Evolutionary conservation across 2,797 vertebrate species (phyloP), one percentile per base, ranked within the genome.

Genomic region (Ciconia nigra): DNA sequence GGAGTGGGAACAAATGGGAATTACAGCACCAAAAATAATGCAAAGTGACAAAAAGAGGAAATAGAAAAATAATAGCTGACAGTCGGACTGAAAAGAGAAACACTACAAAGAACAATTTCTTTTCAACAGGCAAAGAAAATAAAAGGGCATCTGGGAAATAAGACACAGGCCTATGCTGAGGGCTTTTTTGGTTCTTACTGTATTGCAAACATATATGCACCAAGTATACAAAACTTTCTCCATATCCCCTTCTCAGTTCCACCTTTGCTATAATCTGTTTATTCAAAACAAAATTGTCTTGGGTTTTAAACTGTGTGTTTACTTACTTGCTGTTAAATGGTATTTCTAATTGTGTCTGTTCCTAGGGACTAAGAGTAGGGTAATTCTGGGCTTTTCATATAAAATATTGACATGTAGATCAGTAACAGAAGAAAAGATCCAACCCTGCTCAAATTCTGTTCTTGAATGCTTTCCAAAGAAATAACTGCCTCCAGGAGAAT

Each of bases 11-110:
- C 98, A 98, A 99, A 99, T 99, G 98, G 98, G 99, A 99, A 99
- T 99, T 99, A 99, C 99, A 99, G 99, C 98, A 98, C 98, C 98
- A 98, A 99, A 99, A 99, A 99, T 99, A 99, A 99, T 99, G 99
- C 98, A 98, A 99, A 98, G 99, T 99, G 99, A 99, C 98, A 99
- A 99, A 99, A 98, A 99, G 98, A 98, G 99, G 99, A 99, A 99
- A 99, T 99, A 98, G 99, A 99, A 99, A 99, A 99, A 99, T 99
- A 99, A 99, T 98, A 98, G 99, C 98, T 98, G 98, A 99, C 98
- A 99, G 98, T 99, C 96, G 97, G 98, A 94, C 70, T 96, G 97
- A 95, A 98, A 96, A 93, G 94, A 70, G 67, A 95, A 96, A 70
- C 51, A 51, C 87, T 83, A 97, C 92, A 97, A 97, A 97, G 95